Evolutionary conservation across 1,140 invertebrate genomes (phyloP).

Genomic region (Leptinotarsa undecemlineata): DNA sequence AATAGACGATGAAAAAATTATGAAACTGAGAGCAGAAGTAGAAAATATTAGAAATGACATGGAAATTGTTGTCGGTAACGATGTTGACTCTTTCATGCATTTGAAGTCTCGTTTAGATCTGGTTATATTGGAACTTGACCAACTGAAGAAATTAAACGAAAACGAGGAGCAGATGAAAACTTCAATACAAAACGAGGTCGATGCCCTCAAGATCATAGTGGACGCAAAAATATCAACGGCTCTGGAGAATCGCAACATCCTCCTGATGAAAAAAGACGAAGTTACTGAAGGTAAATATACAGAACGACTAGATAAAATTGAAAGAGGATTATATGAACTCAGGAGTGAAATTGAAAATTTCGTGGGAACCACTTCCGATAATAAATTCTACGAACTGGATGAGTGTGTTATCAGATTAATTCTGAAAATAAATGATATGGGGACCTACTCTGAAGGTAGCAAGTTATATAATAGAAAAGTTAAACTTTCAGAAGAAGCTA

Average conservation of each 20-base stretch:
- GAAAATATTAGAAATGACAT: slow-evolving; percentile 31
- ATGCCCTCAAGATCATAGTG: slow-evolving; percentile 10
- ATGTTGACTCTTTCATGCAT: slow-evolving; percentile 23
- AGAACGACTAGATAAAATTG: slow-evolving; percentile 27
- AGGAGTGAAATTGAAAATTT: slow-evolving; percentile 31
- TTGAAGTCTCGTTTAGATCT: slow-evolving; percentile 35
- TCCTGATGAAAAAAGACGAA: slow-evolving; percentile 10
- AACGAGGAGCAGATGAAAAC: slow-evolving; percentile 31
- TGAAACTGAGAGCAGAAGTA: slow-evolving; percentile 36
- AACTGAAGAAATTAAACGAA: slow-evolving; percentile 29
- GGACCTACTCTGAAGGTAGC: slow-evolving; percentile 13
- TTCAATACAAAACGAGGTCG: slow-evolving; percentile 35
- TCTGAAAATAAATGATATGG: slow-evolving; percentile 31
- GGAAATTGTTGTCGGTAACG: slow-evolving; percentile 19
- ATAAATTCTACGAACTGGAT: slow-evolving; percentile 37
- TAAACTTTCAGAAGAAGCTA: slow-evolving; percentile 33
- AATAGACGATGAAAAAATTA: slow-evolving; percentile 24
- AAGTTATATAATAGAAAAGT: slow-evolving; percentile 33
- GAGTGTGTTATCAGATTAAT: slow-evolving; percentile 29
- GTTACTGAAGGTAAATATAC: slow-evolving; percentile 16
- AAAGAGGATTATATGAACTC: slow-evolving; percentile 19
- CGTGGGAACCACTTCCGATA: slow-evolving; percentile 32
- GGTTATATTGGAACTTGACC: slow-evolving; percentile 33
- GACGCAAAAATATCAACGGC: slow-evolving; percentile 26
- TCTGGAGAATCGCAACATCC: slow-evolving; percentile 15